phyloP scores from a whole-genome alignment of 2,113 vertebrate species.

The Engystomops pustulosus region DNA sequence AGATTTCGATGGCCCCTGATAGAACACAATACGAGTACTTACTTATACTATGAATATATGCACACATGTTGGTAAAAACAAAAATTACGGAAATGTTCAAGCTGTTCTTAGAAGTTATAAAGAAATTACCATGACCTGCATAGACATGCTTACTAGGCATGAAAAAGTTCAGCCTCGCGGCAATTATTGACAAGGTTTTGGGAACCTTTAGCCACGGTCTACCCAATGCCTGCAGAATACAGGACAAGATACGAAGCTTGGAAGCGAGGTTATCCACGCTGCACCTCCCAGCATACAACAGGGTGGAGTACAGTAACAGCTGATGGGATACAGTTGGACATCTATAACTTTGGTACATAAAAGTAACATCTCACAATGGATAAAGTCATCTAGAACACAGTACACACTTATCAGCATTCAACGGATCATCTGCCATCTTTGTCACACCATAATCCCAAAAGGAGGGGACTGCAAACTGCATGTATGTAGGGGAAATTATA shows the following conservation, averaged over 20 bases:
- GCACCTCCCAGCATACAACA: not conserved
- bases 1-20: not conserved
- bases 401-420: not conserved
- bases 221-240: not conserved
- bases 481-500: no score
- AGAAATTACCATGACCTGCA: slow-evolving; percentile 13
- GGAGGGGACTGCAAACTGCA: no score
- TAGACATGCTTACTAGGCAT: slow-evolving; percentile 24
- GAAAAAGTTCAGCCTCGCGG: no score
- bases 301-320: not conserved
- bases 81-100: no score
- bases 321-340: not conserved
- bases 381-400: not conserved
- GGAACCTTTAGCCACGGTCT: no score
- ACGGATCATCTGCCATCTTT: not conserved
- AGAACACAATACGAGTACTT: not conserved
- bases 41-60: not conserved
- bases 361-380: not conserved
- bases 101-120: slow-evolving; percentile 13
- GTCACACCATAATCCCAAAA: no score
- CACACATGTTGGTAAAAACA: not conserved
- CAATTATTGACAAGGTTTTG: no score
- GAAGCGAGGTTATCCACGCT: not conserved
- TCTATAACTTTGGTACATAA: not conserved
- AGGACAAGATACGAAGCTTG: not conserved